Base-by-base conservation (phyloP, 2,797 vertebrate genomes). In the Xenentodon cancila region DNA sequence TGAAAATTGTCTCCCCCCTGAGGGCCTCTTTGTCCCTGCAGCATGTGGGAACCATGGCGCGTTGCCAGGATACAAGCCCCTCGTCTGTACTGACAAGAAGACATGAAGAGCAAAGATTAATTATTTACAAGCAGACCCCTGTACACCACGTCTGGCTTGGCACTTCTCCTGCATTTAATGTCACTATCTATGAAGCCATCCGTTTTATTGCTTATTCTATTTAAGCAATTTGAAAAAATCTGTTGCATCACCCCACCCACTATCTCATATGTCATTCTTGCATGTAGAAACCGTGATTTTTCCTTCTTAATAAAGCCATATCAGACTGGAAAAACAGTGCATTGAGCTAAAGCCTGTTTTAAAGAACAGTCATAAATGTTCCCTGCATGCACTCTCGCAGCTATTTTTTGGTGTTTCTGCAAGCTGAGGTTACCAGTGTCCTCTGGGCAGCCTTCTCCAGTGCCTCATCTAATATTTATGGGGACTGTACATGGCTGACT, bases 61-160 rank as follows among this genome's bases (percentile, higher is more conserved):
- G 92, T 95, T 95, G 94, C 94, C 94, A 95, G 93, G 94, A 94
- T 95, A 95, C 94, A 94, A 95, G 94, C 91, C 92, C 92, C 91
- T 91, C 90, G 91, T 94, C 94, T 94, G 91, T 93, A 93, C 92
- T 94, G 93, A 94, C 94, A 94, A 95, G 93, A 92, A 94, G 93
- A 94, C 93, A 94, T 93, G 94, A 95, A 94, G 93, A 94, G 93
- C 93, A 94, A 92, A 94, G 93, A 95, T 95, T 94, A 94, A 93
- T 95, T 94, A 94, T 94, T 94, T 94, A 95, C 94, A 94, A 94
- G 93, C 92, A 92, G 92, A 94, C 91, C 93, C 92, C 93, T 94
- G 94, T 93, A 95, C 90, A 78, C 91, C 89, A 78, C 91, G 91
- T 93, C 92, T 92, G 93, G 92, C 93, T 93, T 94, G 93, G 91